Evolutionary conservation across 1,140 invertebrate species (phyloP).

Genomic region (Eulimnadia texana): DNA sequence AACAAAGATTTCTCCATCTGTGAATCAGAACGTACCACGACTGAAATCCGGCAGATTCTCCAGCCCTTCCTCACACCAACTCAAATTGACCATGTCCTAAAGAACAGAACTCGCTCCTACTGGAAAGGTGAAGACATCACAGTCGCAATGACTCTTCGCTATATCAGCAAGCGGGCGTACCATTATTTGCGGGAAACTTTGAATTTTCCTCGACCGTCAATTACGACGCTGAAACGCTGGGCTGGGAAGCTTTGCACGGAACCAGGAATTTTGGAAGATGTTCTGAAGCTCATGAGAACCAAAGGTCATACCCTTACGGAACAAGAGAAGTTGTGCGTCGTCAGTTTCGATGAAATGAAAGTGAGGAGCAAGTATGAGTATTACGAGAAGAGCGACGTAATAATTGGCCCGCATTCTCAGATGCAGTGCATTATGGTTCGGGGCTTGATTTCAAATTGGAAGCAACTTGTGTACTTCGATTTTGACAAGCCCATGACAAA

Average conservation of each 20-base stretch:
- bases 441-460: constrained; percentile 24
- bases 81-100: not conserved
- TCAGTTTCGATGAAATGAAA: constrained; percentile 17
- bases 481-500: constrained; percentile 25
- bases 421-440: constrained; percentile 19
- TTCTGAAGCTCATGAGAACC: not conserved
- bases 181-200: not conserved
- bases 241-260: constrained; percentile 3
- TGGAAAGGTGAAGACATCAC: constrained; percentile 4
- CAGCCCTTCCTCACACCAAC: not conserved
- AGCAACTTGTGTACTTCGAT: constrained; percentile 25
- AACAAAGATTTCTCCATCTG: not conserved
- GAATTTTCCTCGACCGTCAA: constrained; percentile 6
- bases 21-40: not conserved
- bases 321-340: constrained; percentile 1
- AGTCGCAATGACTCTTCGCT: not conserved
- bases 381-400: constrained; percentile 6
- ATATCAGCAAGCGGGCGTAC: constrained; percentile 1
- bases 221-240: constrained; percentile 14
- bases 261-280: constrained; percentile 6
- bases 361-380: constrained; percentile 3
- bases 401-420: constrained; percentile 6
- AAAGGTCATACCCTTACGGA: constrained; percentile 8
- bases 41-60: not conserved
- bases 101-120: not conserved